Evolutionary conservation across 1,140 invertebrate genomes (phyloP), one percentile per base, ranked within the genome.

Genomic region (Cataglyphis hispanica): DNA sequence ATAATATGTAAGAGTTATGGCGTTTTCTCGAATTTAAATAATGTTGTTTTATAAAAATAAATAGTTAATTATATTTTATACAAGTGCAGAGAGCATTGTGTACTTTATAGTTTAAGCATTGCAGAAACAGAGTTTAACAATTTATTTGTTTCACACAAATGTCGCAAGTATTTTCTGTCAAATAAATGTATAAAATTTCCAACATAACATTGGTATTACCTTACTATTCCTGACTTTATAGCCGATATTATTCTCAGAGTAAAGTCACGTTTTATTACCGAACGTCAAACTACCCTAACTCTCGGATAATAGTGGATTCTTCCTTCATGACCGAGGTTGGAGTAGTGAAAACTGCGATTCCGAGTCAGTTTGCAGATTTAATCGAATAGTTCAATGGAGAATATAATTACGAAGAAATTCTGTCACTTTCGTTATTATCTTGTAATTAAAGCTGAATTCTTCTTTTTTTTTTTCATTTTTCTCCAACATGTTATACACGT

Each of bases 181-280:
- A 37, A 8, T 60, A 31, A 56, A n/a, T 53, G 13, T 34, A 7
- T n/a, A 46, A 31, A 83, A 83, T 83, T 74, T 74, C 67, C 37
- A 83, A 83, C 67, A 72, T 67, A 83, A 37, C 43, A 83, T 83
- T 83, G 78, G 66, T 16, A 4, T 74, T 83, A 81, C 53, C 66
- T 81, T 81, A 84, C 85, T 86, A 88, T 86, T 58, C 31, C 11
- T 19, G 53, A 40, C 53, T 89, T 89, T 89, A 78, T 86, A 43
- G 70, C 46, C 53, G 87, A 86, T 86, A 88, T 89, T 81, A 86
- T 83, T 77, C 56, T 60, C 64, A 31, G 66, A 53, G 37, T 64
- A 56, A 88, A 78, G 85, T 74, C 78, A 58, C 72, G 84, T 84
- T 89, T 89, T 89, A 89, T 37, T 72, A 67, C 40, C 70, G 27